Evolutionary conservation across 1,140 invertebrate species (phyloP).

Genomic region (Schlechtendalia chinensis): DNA sequence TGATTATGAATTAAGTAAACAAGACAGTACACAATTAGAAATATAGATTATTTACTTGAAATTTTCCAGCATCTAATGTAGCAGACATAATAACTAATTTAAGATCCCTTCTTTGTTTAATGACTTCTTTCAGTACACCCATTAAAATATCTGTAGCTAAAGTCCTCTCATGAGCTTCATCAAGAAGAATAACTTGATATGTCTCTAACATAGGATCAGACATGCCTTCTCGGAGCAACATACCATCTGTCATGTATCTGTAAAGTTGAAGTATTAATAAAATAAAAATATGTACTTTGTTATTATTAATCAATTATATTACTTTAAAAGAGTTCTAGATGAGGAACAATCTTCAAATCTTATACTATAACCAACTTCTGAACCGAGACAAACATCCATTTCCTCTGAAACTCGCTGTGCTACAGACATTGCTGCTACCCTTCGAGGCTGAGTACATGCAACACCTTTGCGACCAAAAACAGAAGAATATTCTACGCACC

Average conservation of each 20-base stretch:
- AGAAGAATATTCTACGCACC: constrained; percentile 88
- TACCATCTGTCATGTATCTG: constrained; percentile 99
- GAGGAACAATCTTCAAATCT: constrained; percentile 99
- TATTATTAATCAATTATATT: constrained; percentile 53
- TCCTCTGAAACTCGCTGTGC: constrained; percentile 97
- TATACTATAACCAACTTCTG: constrained; percentile 99
- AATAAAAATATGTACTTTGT: constrained; percentile 23
- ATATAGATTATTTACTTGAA: constrained; percentile 65
- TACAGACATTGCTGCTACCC: constrained; percentile 99
- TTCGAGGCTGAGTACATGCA: constrained; percentile 94
- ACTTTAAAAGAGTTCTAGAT: constrained; percentile 83
- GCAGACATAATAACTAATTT: constrained; percentile 99
- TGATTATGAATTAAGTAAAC: constrained; percentile 16
- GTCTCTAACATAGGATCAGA: constrained; percentile 95
- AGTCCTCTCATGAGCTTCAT: constrained; percentile 99
- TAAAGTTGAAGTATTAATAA: constrained; percentile 52
- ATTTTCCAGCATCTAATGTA: constrained; percentile 99
- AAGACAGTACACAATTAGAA: neutral
- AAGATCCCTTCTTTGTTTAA: constrained; percentile 87
- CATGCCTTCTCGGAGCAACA: constrained; percentile 98
- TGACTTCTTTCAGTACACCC: constrained; percentile 97
- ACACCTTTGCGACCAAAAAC: constrained; percentile 76
- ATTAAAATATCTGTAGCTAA: constrained; percentile 98
- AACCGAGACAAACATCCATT: constrained; percentile 95
- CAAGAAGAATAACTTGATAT: constrained; percentile 94